A percentile compares a stretch with the other conserved stretches of the same genome.
These are phyloP conservation scores for Pelecanoides urinatrix DNA, from an alignment of 2,113 vertebrate species.

Conservation along the genomic window DNA sequence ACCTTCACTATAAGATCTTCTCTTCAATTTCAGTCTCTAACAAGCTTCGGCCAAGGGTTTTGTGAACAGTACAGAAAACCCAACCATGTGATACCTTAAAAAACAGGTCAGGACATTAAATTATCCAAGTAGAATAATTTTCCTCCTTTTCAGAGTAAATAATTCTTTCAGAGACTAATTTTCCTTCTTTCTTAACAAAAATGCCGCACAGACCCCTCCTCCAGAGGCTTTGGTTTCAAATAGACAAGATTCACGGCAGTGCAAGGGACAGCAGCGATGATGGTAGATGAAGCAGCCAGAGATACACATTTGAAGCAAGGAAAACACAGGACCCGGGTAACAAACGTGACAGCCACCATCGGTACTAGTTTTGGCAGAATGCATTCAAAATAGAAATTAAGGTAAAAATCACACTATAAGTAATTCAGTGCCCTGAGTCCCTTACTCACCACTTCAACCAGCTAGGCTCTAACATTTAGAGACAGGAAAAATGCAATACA, in stretches of 20 bases:
- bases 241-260: accelerated
- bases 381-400: neutral
- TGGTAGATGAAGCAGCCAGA: neutral
- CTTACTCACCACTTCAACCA: neutral
- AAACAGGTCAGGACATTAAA: neutral
- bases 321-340: neutral
- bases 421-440: neutral
- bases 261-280: neutral
- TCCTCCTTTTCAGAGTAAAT: neutral
- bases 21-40: neutral
- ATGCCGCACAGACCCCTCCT: neutral
- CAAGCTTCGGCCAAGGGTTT: neutral
- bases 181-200: neutral
- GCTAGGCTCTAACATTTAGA: neutral
- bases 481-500: neutral
- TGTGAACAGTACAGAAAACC: neutral
- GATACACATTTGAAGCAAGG: neutral
- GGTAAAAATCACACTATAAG: neutral
- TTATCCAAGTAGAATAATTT: neutral
- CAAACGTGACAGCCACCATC: neutral
- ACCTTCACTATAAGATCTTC: neutral
- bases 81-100: neutral
- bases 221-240: neutral
- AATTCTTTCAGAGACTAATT: neutral
- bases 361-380: neutral